Percentiles rank a stretch among this genome's conserved stretches.
phyloP scores from a whole-genome alignment of 1,140 invertebrate genomes.

The Euschistus heros region DNA sequence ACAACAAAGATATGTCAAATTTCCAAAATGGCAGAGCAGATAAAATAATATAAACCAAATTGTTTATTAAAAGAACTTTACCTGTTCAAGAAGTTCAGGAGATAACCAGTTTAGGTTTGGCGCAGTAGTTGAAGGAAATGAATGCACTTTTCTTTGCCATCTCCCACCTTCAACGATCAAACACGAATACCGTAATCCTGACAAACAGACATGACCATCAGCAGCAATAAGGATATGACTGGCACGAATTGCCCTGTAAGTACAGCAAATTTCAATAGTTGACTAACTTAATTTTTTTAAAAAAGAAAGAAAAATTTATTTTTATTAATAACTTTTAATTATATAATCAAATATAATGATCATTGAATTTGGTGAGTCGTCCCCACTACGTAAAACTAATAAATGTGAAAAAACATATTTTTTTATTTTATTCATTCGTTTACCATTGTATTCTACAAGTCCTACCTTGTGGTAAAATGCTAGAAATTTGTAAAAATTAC shows the following conservation, averaged over 20 bases:
- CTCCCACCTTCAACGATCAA: slow-evolving; percentile 57
- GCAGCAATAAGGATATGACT: slow-evolving; percentile 70
- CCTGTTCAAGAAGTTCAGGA: slow-evolving; percentile 82
- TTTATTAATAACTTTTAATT: too few species aligned
- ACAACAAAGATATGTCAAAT: background rate
- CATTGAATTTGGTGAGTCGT: too few species aligned
- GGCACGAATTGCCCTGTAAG: slow-evolving; percentile 61
- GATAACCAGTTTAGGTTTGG: slow-evolving; percentile 76
- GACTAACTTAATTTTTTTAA: too few species aligned
- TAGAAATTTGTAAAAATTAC: too few species aligned
- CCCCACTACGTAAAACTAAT: too few species aligned
- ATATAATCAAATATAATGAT: too few species aligned
- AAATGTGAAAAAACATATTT: too few species aligned
- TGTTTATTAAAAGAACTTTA: slow-evolving; percentile 30
- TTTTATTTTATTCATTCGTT: too few species aligned
- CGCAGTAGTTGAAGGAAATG: slow-evolving; percentile 56
- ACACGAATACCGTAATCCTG: slow-evolving; percentile 67
- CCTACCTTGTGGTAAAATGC: too few species aligned
- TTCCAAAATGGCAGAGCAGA: slow-evolving; percentile 2
- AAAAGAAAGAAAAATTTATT: too few species aligned
- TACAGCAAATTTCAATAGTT: too few species aligned
- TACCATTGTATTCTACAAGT: too few species aligned
- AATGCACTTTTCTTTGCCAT: slow-evolving; percentile 55
- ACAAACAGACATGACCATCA: slow-evolving; percentile 55
- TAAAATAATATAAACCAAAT: background rate